Percentiles rank a stretch among this genome's conserved stretches.
These are phyloP conservation scores for Sminthurinus aureus DNA, from an alignment of 2,888 invertebrate genomes.

Conservation along the genomic window DNA sequence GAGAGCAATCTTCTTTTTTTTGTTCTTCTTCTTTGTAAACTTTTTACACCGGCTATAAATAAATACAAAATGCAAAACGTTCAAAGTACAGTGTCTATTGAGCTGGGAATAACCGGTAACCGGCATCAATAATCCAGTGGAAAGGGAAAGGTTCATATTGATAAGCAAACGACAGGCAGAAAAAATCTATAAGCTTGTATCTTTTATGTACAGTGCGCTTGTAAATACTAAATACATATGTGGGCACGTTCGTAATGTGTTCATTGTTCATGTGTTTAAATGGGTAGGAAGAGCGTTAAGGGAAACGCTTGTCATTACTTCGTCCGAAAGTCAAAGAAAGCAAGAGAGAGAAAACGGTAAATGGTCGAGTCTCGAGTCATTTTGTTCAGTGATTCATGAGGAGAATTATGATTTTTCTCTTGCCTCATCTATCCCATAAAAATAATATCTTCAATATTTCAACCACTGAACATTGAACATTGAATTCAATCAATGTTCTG, in stretches of 20 bases:
- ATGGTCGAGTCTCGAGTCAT: background rate
- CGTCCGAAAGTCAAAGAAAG: background rate
- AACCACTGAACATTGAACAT: constrained; percentile 26
- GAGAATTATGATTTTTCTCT: constrained; percentile 23
- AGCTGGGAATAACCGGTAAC: background rate
- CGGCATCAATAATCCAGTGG: background rate
- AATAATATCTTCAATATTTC: constrained; percentile 35
- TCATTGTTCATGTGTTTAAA: background rate
- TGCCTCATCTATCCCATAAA: constrained; percentile 35
- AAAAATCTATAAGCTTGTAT: constrained; percentile 15
- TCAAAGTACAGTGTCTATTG: no score
- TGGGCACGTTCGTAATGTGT: background rate
- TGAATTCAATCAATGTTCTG: constrained; percentile 3
- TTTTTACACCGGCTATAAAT: background rate
- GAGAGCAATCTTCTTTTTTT: no score
- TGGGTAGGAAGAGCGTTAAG: constrained; percentile 10
- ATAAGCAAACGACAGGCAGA: background rate
- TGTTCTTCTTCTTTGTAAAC: background rate
- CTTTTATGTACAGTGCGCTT: background rate
- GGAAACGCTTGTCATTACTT: constrained; percentile 22
- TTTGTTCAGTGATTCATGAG: constrained; percentile 23
- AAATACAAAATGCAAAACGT: no score
- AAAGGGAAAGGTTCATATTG: background rate
- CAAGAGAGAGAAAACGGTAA: background rate
- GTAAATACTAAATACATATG: background rate